A percentile compares a stretch with the other conserved stretches of the same genome.
These are phyloP conservation scores for Eptatretus burgeri DNA, from an alignment of 2,113 vertebrate species.

Conservation along the genomic window DNA sequence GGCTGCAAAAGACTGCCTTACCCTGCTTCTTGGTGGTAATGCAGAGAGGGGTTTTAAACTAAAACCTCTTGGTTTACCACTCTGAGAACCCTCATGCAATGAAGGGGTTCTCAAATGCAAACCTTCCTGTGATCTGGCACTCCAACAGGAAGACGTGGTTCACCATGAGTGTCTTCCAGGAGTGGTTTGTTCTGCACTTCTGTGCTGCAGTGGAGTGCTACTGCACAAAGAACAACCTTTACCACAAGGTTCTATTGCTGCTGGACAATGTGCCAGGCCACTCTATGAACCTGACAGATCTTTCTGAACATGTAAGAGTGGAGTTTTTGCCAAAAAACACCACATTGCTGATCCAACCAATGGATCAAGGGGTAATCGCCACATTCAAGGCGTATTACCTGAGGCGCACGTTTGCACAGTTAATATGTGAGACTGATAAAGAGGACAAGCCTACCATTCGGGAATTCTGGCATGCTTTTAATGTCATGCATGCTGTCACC, in stretches of 20 bases:
- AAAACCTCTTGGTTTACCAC: conserved; percentile 6
- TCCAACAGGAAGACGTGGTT: conserved; percentile 8
- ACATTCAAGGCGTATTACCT: conserved; percentile 8
- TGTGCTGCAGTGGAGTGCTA: conserved; percentile 4
- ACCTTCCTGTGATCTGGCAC: conserved; percentile 7
- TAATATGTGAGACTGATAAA: neutral
- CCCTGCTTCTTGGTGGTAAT: conserved; percentile 8
- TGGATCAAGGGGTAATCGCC: conserved; percentile 9
- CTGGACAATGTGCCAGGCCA: conserved; percentile 7
- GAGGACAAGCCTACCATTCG: neutral
- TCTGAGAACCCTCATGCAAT: conserved; percentile 4
- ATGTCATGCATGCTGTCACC: neutral
- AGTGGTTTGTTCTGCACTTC: conserved; percentile 7
- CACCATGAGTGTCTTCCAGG: conserved; percentile 7
- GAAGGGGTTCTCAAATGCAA: conserved; percentile 6
- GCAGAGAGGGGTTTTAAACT: neutral
- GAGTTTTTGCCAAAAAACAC: conserved; percentile 7
- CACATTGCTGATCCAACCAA: conserved; percentile 8
- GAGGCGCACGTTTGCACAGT: neutral
- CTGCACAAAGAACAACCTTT: conserved; percentile 1
- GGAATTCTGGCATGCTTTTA: neutral
- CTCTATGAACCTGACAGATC: neutral
- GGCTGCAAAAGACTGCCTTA: conserved; percentile 8
- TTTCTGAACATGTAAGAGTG: neutral
- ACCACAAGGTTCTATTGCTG: conserved; percentile 7